Conservation (phyloP, 53 echinoderm and acorn worm genomes). For the Pentamera pediparva region DNA sequence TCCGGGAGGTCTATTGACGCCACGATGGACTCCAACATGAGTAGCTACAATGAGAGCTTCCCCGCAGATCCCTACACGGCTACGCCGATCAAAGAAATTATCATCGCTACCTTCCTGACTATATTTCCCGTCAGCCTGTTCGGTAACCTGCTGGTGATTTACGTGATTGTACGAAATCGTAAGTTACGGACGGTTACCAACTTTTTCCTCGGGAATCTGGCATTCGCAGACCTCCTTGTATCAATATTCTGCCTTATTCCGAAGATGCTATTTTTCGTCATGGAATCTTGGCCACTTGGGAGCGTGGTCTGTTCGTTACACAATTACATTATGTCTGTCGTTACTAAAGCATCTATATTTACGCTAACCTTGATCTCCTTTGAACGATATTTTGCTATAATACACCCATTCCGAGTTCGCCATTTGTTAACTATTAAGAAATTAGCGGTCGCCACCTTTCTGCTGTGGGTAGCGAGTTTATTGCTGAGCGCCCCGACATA, state of each 20-base stretch:
- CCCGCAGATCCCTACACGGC: slow-evolving; percentile 50
- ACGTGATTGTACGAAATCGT: slow-evolving; percentile 67
- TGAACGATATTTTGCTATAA: slow-evolving; percentile 82
- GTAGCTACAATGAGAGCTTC: not conserved
- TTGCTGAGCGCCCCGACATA: slow-evolving; percentile 53
- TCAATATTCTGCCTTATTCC: slow-evolving; percentile 77
- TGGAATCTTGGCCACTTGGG: slow-evolving; percentile 52
- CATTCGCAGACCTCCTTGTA: slow-evolving; percentile 75
- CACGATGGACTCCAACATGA: not conserved
- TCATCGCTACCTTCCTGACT: slow-evolving; percentile 53
- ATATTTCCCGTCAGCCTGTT: slow-evolving; percentile 57
- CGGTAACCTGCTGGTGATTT: slow-evolving; percentile 84
- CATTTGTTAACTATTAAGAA: slow-evolving; percentile 60
- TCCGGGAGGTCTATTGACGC: too few relatives aligned
- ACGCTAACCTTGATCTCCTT: slow-evolving; percentile 80
- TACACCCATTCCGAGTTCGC: slow-evolving; percentile 69
- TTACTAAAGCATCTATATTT: slow-evolving; percentile 72
- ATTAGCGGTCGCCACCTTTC: slow-evolving; percentile 46
- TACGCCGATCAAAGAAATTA: slow-evolving; percentile 48
- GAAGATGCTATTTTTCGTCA: slow-evolving; percentile 60
- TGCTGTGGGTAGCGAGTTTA: slow-evolving; percentile 59
- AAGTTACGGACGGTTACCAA: slow-evolving; percentile 89
- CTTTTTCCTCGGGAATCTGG: slow-evolving; percentile 88
- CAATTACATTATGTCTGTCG: slow-evolving; percentile 58
- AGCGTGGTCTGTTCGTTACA: slow-evolving; percentile 65